Percentiles rank a stretch among this genome's conserved stretches.
Evolutionary conservation across 2,113 vertebrate species (phyloP).

Genomic region (Cavia porcellus): DNA sequence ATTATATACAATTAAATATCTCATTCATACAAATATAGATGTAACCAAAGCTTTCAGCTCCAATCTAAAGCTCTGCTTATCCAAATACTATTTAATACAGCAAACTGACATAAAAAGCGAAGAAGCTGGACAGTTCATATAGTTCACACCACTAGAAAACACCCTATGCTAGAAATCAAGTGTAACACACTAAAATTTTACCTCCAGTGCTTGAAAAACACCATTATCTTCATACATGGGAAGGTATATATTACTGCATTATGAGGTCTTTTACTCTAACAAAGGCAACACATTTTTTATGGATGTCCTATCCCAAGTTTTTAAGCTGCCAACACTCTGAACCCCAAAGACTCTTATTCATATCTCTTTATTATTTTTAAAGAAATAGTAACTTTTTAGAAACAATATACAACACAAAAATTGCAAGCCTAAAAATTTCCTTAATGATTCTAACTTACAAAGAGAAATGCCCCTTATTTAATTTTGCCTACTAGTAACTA

Average conservation of each 20-base stretch:
- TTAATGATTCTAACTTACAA: slow-evolving; percentile 61
- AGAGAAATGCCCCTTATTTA: slow-evolving; percentile 59
- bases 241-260: slow-evolving; percentile 51
- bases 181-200: slow-evolving; percentile 54
- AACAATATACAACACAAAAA: slow-evolving; percentile 53
- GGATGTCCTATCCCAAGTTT: slow-evolving; percentile 53
- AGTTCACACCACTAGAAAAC: slow-evolving; percentile 57
- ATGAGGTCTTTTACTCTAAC: slow-evolving; percentile 21
- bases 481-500: slow-evolving; percentile 62
- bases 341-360: slow-evolving; percentile 39
- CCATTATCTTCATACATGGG: slow-evolving; percentile 39
- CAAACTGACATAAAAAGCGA: slow-evolving; percentile 68
- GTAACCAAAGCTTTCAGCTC: slow-evolving; percentile 56
- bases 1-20: slow-evolving; percentile 44
- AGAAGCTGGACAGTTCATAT: slow-evolving; percentile 28
- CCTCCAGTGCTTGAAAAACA: slow-evolving; percentile 53
- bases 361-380: slow-evolving; percentile 62
- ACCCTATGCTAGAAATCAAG: slow-evolving; percentile 30
- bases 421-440: slow-evolving; percentile 22
- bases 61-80: slow-evolving; percentile 42
- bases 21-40: not conserved
- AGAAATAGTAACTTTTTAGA: slow-evolving; percentile 63
- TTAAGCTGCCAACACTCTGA: slow-evolving; percentile 43
- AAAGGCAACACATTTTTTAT: slow-evolving; percentile 49
- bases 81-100: slow-evolving; percentile 63